Evolutionary conservation across 2,888 invertebrate genomes (phyloP).

Genomic region (Eilema sororculum): DNA sequence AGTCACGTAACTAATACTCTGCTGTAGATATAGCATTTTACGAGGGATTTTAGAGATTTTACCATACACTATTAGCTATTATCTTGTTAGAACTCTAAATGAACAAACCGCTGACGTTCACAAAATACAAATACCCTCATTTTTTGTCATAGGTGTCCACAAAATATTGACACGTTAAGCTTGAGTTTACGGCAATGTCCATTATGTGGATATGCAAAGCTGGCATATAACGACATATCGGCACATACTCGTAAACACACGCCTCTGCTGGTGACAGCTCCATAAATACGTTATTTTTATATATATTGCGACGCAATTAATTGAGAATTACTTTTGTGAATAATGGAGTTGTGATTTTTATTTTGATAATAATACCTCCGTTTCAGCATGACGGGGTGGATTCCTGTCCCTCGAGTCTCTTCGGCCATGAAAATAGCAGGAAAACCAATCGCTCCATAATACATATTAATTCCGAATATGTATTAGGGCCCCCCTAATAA

Average conservation of each 20-base stretch:
- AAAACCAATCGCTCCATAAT: too few relatives aligned
- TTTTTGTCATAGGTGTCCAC: background rate
- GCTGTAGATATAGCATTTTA: too few relatives aligned
- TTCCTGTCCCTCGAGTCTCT: too few relatives aligned
- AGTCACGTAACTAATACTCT: too few relatives aligned
- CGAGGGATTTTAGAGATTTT: too few relatives aligned
- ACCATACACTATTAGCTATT: too few relatives aligned
- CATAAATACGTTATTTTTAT: constrained; percentile 23
- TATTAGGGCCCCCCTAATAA: too few relatives aligned
- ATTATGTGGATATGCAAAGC: background rate
- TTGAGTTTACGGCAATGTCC: background rate
- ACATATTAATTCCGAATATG: too few relatives aligned
- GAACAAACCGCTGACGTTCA: background rate
- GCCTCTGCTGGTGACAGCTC: constrained; percentile 22
- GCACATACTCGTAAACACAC: background rate
- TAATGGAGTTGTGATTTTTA: background rate
- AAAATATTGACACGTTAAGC: background rate
- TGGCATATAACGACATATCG: background rate
- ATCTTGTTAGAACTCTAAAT: too few relatives aligned
- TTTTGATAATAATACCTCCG: too few relatives aligned
- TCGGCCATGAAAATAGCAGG: too few relatives aligned
- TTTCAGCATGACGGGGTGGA: too few relatives aligned
- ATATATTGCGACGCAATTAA: background rate
- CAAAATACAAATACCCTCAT: background rate
- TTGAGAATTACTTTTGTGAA: background rate